phyloP scores from a whole-genome alignment of 2,888 invertebrate species.

The Sipunculus nudus region DNA sequence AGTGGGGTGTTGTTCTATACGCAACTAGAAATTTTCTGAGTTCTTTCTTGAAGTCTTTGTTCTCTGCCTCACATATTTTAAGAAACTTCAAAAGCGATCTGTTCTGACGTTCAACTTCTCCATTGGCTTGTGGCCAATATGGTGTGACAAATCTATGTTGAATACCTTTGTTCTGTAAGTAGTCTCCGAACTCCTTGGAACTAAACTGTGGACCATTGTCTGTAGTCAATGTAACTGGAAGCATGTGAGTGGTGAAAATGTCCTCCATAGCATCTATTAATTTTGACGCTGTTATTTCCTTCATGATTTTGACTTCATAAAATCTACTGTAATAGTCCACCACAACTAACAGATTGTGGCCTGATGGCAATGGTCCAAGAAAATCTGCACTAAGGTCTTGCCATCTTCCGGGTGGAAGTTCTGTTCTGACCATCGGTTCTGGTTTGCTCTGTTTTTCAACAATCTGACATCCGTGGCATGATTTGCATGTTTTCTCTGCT shows the following conservation, averaged over 20 bases:
- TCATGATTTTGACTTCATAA: constrained; percentile 2
- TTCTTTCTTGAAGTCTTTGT: too few relatives aligned
- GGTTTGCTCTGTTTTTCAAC: not conserved
- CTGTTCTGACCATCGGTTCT: constrained; percentile 13
- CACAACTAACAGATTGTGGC: constrained; percentile 8
- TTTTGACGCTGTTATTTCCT: not conserved
- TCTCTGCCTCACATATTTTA: too few relatives aligned
- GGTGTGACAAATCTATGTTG: not conserved
- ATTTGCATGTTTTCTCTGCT: constrained; percentile 6
- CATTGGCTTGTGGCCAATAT: constrained; percentile 11
- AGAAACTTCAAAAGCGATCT: too few relatives aligned
- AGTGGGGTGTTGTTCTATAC: too few relatives aligned
- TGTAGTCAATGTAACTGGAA: constrained; percentile 1
- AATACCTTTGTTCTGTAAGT: not conserved
- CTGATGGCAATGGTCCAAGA: not conserved
- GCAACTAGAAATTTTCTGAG: too few relatives aligned
- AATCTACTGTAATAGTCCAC: constrained; percentile 15
- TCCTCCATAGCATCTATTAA: constrained; percentile 2
- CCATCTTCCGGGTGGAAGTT: constrained; percentile 11
- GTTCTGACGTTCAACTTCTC: constrained; percentile 17
- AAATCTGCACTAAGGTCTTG: constrained; percentile 12
- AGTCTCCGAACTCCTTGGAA: not conserved
- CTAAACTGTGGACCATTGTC: constrained; percentile 20
- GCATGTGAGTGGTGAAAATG: constrained; percentile 4
- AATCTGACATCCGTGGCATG: constrained; percentile 4